Evolutionary conservation across 2,888 invertebrate species (phyloP).

Genomic region (Spisula subtruncata): DNA sequence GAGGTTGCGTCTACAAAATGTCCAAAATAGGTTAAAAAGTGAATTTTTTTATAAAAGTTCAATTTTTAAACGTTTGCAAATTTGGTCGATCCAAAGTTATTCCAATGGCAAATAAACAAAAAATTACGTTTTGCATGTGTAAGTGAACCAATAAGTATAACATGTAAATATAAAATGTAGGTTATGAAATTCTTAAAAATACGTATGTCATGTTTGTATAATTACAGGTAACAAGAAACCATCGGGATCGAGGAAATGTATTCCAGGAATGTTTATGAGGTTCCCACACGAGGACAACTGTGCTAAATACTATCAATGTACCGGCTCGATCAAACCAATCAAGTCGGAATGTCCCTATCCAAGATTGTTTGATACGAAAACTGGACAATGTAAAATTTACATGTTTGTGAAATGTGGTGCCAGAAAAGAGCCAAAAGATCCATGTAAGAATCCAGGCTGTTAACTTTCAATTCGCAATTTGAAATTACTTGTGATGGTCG

Average conservation of each 20-base stretch:
- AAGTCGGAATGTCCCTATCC: slow-evolving; percentile 66
- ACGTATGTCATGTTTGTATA: neutral
- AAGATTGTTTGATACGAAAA: slow-evolving; percentile 50
- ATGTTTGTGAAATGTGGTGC: slow-evolving; percentile 65
- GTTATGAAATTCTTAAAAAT: neutral
- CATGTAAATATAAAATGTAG: neutral
- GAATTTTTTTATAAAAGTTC: no score
- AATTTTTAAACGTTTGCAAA: no score
- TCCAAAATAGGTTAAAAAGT: no score
- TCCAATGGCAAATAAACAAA: no score
- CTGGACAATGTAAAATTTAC: slow-evolving; percentile 57
- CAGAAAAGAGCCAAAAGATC: slow-evolving; percentile 63
- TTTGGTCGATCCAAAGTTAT: no score
- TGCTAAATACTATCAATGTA: slow-evolving; percentile 66
- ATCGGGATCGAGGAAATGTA: slow-evolving; percentile 29
- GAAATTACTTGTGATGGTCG: no score
- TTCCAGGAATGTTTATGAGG: slow-evolving; percentile 36
- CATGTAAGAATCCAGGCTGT: no score
- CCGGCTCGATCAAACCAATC: slow-evolving; percentile 44
- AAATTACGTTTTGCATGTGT: neutral
- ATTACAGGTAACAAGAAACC: slow-evolving; percentile 41
- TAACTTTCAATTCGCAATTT: no score
- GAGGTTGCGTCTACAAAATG: no score
- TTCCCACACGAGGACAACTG: slow-evolving; percentile 55
- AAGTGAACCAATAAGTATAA: neutral